These are phyloP conservation scores for Halcyon senegalensis DNA, from an alignment of 2,113 vertebrate genomes.

Conservation along the genomic window DNA sequence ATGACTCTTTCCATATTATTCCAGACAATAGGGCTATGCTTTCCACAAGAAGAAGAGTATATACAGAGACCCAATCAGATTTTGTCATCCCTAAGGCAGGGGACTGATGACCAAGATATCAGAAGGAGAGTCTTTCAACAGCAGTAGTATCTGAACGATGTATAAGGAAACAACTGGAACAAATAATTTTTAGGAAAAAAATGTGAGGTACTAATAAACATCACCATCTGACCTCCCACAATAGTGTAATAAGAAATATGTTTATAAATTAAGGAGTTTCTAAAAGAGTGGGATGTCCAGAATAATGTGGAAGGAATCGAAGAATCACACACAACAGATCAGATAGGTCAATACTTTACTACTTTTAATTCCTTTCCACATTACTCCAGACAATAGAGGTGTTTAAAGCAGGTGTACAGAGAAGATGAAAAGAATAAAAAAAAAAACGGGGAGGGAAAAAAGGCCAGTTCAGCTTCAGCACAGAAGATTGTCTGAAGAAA, in stretches of 20 bases:
- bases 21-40: conserved; percentile 80
- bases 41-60: conserved; percentile 71
- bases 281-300: conserved; percentile 56
- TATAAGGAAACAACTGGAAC: conserved; percentile 74
- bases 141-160: conserved; percentile 74
- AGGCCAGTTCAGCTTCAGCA: conserved; percentile 43
- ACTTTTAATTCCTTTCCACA: conserved; percentile 68
- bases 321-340: conserved; percentile 38
- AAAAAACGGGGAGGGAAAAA: not conserved
- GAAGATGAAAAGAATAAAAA: not conserved
- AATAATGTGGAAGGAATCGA: conserved; percentile 72
- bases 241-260: conserved; percentile 68
- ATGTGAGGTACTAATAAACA: conserved; percentile 72
- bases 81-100: conserved; percentile 75
- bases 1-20: conserved; percentile 83
- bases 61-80: conserved; percentile 72
- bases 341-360: not conserved
- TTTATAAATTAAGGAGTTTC: conserved; percentile 45
- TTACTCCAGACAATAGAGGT: conserved; percentile 72
- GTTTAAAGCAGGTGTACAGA: conserved; percentile 44
- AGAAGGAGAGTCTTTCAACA: conserved; percentile 73
- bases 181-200: conserved; percentile 76
- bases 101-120: conserved; percentile 67
- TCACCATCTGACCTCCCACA: conserved; percentile 72
- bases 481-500: conserved; percentile 52